phyloP scores from a whole-genome alignment of 2,113 vertebrate genomes.

The Seriola rivoliana region DNA sequence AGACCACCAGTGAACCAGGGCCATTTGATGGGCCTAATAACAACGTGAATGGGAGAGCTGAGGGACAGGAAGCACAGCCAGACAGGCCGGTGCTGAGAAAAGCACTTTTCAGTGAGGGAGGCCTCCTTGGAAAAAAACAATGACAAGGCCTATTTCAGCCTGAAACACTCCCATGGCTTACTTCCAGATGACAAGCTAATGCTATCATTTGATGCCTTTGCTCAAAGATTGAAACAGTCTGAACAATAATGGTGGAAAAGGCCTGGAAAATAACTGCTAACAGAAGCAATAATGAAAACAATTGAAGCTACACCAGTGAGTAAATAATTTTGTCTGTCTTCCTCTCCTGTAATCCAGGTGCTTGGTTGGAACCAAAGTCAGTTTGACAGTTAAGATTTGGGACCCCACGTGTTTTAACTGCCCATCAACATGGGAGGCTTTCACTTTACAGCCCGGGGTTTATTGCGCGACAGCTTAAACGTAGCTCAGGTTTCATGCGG shows the following conservation, averaged over 20 bases:
- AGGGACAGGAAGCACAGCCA: slow-evolving; percentile 91
- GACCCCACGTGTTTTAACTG: slow-evolving; percentile 82
- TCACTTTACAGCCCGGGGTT: slow-evolving; percentile 80
- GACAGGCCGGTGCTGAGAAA: slow-evolving; percentile 91
- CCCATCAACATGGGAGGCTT: slow-evolving; percentile 82
- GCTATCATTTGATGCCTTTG: slow-evolving; percentile 36
- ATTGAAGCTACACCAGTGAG: neutral
- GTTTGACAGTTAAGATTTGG: slow-evolving; percentile 75
- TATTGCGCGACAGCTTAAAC: slow-evolving; percentile 81
- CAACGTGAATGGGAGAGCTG: slow-evolving; percentile 84
- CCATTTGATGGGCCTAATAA: slow-evolving; percentile 89
- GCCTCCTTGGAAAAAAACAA: slow-evolving; percentile 76
- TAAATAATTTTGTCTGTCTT: slow-evolving; percentile 37
- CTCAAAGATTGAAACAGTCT: slow-evolving; percentile 5
- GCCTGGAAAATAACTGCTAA: neutral
- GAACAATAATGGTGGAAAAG: slow-evolving; percentile 17
- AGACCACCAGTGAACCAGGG: slow-evolving; percentile 90
- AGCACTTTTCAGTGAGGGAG: slow-evolving; percentile 84
- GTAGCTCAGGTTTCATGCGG: slow-evolving; percentile 81
- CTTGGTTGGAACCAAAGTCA: slow-evolving; percentile 54
- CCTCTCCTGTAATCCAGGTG: slow-evolving; percentile 45
- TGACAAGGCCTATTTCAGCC: slow-evolving; percentile 84
- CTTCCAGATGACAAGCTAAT: slow-evolving; percentile 72
- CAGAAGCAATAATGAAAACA: slow-evolving; percentile 47
- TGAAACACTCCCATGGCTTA: slow-evolving; percentile 73